Evolutionary conservation across 2,797 vertebrate species (phyloP), one percentile per base, ranked within the genome.

Genomic region (Pangasius macronema): DNA sequence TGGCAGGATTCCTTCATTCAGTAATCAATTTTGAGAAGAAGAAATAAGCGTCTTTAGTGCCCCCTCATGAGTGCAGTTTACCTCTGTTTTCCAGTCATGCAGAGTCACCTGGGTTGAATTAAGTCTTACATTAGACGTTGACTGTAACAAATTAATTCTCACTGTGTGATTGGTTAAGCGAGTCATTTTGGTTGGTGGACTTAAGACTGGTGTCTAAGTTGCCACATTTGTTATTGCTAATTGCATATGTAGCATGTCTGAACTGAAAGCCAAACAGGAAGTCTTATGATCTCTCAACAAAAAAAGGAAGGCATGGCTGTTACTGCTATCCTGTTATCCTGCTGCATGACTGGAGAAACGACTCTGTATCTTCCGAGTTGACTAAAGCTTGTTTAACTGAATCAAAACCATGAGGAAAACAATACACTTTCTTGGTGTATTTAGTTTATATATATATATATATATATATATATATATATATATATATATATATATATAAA

Each of bases 221-320:
- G 59, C 53, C n/a, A n/a, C 68, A 55, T 67, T 85, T 65, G 42
- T 85, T 85, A 46, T 75, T 88, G 57, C 84, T 86, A 57, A 85
- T 85, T 83, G n/a, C 30, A 57, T 42, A 7, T 7, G 7, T 8
- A 7, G 42, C 42, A 59, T 77, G 70, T 59, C 84, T 86, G 73
- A 83, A 86, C 80, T 70, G n/a, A 59, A 79, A 79, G 51, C 72
- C 83, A 85, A 86, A 88, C 84, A 88, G 80, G 84, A 86, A 61
- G 39, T 59, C 27, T 86, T 86, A 83, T 76, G 70, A 82, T 77
- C 20, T 18, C 53, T 77, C 24, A 76, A 83, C 36, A 63, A 82
- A 53, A 61, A 79, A 80, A 65, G 70, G 36, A 68, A 83, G 68
- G 73, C 72, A 42, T 77, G 61, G 3, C 42, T 70, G 39, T 77